Evolutionary conservation across 2,797 vertebrate species (phyloP).

Genomic region (Tenualosa ilisha): DNA sequence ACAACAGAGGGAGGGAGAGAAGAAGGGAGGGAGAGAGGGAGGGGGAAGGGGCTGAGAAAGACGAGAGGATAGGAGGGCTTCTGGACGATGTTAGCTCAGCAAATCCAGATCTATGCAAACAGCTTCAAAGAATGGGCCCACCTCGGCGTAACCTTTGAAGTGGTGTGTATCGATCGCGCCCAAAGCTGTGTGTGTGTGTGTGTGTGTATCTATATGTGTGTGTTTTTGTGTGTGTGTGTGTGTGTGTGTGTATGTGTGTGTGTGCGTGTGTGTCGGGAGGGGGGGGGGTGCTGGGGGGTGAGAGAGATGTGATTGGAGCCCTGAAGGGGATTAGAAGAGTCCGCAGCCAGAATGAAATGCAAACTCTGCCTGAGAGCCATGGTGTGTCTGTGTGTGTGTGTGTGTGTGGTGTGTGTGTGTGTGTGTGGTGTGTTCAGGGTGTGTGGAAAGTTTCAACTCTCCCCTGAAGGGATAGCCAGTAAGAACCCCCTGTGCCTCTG

Average conservation of each 20-base stretch:
- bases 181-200: constrained; percentile 41
- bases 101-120: constrained; percentile 86
- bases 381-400: constrained; percentile 40
- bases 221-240: too few relatives aligned
- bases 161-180: constrained; percentile 80
- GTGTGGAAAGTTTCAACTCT: too few relatives aligned
- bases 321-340: constrained; percentile 62
- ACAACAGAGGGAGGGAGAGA: background rate
- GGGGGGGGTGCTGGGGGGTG: constrained; percentile 48
- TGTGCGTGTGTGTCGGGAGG: too few relatives aligned
- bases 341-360: constrained; percentile 62
- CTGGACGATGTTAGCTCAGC: constrained; percentile 82
- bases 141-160: constrained; percentile 85
- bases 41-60: too few relatives aligned
- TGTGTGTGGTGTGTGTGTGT: constrained; percentile 35
- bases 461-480: background rate
- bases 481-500: too few relatives aligned
- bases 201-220: too few relatives aligned
- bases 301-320: constrained; percentile 58
- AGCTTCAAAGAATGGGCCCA: constrained; percentile 85
- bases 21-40: background rate
- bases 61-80: constrained; percentile 62
- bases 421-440: background rate
- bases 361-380: constrained; percentile 60
- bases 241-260: too few relatives aligned